Conservation (phyloP, 1,140 invertebrate species). For the Bombus huntii region DNA sequence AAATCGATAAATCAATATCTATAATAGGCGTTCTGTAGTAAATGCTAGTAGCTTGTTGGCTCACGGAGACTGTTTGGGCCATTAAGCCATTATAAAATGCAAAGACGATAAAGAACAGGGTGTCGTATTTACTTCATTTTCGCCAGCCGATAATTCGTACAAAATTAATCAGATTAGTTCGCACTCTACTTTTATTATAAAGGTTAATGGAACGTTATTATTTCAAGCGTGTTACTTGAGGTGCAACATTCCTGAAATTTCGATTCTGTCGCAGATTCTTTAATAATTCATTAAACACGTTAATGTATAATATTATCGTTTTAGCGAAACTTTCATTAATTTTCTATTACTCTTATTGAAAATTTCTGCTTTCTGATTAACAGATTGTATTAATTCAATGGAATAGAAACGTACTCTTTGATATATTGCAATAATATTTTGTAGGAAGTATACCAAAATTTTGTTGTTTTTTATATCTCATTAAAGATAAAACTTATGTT, state of each 20-base stretch:
- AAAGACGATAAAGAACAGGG: neutral
- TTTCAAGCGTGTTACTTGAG: neutral
- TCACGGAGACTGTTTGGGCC: neutral
- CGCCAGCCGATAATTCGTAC: neutral
- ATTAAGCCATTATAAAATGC: neutral
- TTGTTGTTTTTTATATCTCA: neutral
- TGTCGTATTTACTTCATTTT: neutral
- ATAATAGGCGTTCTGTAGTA: neutral
- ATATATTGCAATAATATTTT: too few species aligned
- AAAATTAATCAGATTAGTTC: neutral
- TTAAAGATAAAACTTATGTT: neutral
- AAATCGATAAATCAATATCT: slow-evolving; percentile 31
- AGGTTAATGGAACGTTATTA: neutral
- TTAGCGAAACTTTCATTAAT: too few species aligned
- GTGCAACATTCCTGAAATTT: neutral
- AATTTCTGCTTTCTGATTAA: too few species aligned
- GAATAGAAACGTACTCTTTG: too few species aligned
- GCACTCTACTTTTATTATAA: neutral
- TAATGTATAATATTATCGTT: too few species aligned
- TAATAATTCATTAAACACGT: too few species aligned
- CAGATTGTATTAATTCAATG: too few species aligned
- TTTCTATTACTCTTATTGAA: too few species aligned
- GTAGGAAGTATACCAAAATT: too few species aligned
- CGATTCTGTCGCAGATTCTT: too few species aligned
- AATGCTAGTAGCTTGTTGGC: neutral